phyloP scores from a whole-genome alignment of 2,797 vertebrate genomes.

The Tinamus major region DNA sequence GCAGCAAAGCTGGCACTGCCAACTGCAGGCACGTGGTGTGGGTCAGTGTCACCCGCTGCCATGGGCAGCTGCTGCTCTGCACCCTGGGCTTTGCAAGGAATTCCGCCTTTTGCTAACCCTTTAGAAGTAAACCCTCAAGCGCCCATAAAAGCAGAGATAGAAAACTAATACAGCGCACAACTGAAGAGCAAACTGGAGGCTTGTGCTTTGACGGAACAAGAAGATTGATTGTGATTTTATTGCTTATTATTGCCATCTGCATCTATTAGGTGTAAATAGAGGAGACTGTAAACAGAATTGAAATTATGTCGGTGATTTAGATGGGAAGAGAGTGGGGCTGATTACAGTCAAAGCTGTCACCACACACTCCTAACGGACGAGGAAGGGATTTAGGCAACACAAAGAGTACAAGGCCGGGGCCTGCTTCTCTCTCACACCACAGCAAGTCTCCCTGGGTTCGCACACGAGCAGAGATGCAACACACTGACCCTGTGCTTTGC shows the following conservation, averaged over 20 bases:
- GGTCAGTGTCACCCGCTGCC: not conserved
- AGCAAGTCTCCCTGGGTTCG: not conserved
- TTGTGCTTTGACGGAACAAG: slow-evolving; percentile 47
- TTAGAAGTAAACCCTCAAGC: slow-evolving; percentile 28
- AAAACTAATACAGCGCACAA: not conserved
- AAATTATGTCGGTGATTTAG: not conserved
- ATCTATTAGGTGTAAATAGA: not conserved
- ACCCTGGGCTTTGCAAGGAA: not conserved
- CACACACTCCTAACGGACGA: not conserved
- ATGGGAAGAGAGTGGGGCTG: not conserved
- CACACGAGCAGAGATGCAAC: not conserved
- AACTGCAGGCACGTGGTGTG: not conserved
- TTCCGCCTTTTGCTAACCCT: not conserved
- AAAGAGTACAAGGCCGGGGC: too few relatives aligned
- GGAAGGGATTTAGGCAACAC: not conserved
- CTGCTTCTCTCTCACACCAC: not conserved
- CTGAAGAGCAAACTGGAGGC: not conserved
- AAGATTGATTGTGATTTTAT: slow-evolving; percentile 39
- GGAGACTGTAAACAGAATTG: not conserved
- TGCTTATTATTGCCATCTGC: slow-evolving; percentile 32
- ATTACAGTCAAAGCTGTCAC: not conserved
- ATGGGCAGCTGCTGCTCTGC: not conserved
- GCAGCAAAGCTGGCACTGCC: not conserved
- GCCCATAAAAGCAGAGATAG: slow-evolving; percentile 22
- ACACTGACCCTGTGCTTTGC: not conserved